Percentiles rank a stretch among this genome's conserved stretches.
Evolutionary conservation across 2,797 vertebrate species (phyloP).

Genomic region (Gadopsis marmoratus): DNA sequence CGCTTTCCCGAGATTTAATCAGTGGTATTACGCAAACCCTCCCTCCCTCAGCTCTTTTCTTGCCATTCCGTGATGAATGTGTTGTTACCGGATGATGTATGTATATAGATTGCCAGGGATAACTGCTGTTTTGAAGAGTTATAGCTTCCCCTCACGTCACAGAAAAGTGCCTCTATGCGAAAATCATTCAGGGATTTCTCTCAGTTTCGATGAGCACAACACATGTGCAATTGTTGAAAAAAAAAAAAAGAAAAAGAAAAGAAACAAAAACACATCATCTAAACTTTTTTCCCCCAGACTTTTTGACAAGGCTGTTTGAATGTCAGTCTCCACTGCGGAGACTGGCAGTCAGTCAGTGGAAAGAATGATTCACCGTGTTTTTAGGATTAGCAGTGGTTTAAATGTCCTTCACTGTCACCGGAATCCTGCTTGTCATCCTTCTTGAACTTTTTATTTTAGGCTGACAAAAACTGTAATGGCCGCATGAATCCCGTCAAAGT

Average conservation of each 20-base stretch:
- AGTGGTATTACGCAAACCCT: conserved; percentile 83
- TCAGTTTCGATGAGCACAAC: conserved; percentile 59
- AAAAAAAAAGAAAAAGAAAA: conserved; percentile 12
- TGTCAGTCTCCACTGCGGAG: conserved; percentile 41
- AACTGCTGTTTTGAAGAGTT: conserved; percentile 88
- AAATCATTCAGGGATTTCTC: conserved; percentile 83
- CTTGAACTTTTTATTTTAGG: conserved; percentile 45
- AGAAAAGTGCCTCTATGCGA: conserved; percentile 79
- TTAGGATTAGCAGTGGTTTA: conserved; percentile 46
- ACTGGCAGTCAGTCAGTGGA: conserved; percentile 30
- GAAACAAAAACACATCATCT: conserved; percentile 10
- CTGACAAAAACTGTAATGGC: conserved; percentile 69
- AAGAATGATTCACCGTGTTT: conserved; percentile 32
- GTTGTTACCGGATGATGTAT: conserved; percentile 88
- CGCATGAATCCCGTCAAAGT: conserved; percentile 56
- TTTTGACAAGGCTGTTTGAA: conserved; percentile 60
- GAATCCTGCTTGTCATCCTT: conserved; percentile 48
- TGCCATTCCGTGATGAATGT: conserved; percentile 88
- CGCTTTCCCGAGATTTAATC: conserved; percentile 83
- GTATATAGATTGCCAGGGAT: conserved; percentile 88
- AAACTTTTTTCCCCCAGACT: conserved; percentile 65
- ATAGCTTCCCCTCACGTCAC: conserved; percentile 84
- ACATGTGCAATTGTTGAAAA: conserved; percentile 47
- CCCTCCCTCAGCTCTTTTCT: conserved; percentile 70
- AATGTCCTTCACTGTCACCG: conserved; percentile 62